Percentiles rank a stretch among this genome's conserved stretches.
phyloP scores from a whole-genome alignment of 1,140 invertebrate species.

The Rhagoletis pomonella region DNA sequence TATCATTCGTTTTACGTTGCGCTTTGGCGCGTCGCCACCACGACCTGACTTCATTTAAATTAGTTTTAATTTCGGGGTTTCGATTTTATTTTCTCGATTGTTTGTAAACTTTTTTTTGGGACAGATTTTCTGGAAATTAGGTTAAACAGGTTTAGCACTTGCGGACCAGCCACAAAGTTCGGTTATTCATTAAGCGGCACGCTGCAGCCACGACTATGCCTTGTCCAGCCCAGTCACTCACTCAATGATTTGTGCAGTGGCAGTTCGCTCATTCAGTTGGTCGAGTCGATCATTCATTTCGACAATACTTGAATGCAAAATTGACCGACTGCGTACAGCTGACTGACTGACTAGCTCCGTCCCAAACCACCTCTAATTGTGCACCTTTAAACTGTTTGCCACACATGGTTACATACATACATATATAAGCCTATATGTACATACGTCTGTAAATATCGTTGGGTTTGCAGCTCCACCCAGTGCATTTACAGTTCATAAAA shows the following conservation, averaged over 20 bases:
- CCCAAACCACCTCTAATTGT: not conserved
- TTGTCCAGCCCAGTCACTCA: slow-evolving; percentile 21
- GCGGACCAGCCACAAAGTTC: slow-evolving; percentile 12
- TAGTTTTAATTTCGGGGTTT: slow-evolving; percentile 22
- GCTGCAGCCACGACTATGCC: not conserved
- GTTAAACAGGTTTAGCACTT: slow-evolving; percentile 47
- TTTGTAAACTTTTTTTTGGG: not conserved
- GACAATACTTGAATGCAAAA: slow-evolving; percentile 48
- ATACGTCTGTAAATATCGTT: not conserved
- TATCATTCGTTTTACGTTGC: slow-evolving; percentile 9
- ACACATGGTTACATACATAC: not conserved
- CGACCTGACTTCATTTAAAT: slow-evolving; percentile 38
- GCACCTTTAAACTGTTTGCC: not conserved
- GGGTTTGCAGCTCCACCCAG: not conserved
- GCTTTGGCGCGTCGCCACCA: slow-evolving; percentile 33
- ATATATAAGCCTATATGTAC: too few species aligned
- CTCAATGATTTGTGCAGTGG: slow-evolving; percentile 24
- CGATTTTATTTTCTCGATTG: not conserved
- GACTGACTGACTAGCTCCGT: not conserved
- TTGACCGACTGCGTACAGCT: slow-evolving; percentile 40
- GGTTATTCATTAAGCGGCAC: not conserved
- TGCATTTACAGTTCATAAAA: slow-evolving; percentile 42
- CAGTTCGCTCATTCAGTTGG: not conserved
- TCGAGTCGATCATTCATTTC: slow-evolving; percentile 15
- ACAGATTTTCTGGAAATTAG: slow-evolving; percentile 28